Base-by-base conservation (phyloP, 2,797 vertebrate species). In the Xenops minutus region DNA sequence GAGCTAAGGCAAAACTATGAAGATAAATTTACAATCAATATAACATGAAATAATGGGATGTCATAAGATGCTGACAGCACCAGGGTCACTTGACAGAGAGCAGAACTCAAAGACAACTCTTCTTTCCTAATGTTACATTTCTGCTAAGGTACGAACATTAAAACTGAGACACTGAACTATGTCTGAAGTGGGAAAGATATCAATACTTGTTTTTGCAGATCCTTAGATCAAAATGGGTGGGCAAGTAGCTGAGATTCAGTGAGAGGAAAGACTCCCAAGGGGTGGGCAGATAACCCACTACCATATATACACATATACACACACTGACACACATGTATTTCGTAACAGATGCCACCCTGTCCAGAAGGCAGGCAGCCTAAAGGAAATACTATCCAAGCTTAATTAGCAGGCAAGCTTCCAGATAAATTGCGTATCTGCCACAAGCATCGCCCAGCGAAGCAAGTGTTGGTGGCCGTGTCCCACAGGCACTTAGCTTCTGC, bases 11-110 rank as follows among this genome's bases (percentile, higher is more conserved):
- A 76, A 73, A 87, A 71, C 5, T 54, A 17, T 14, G 29, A 71
- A 89, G 61, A 84, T 66, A 79, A 91, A 79, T 74, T 84, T 23
- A 9, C 83, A 88, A 79, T 89, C 46, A 86, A 92, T 78, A 29
- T 44, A 36, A 22, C 0, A 0, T 23, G 66, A 59, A 67, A 5
- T 71, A 77, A 83, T 19, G 26, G 34, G 37, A 61, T 58, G 37
- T 32, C 37, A 1, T 12, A 54, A 56, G 37, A 52, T 56, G 36
- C 59, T 93, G 85, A 52, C 48, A 67, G 68, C 29, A 67, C 16
- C 44, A 89, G 79, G 69, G 80, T 56, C 67, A 63, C 63, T 73
- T 14, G n/a, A 62, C 20, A 81, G 30, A 61, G 19, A 46, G 46
- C 30, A 84, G 30, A 19, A 34, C 17, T 15, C 1, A 3, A 36